phyloP scores from a whole-genome alignment of 30 jellyfish, hydroid and myxozoan species.

The Chironex yamaguchii region DNA sequence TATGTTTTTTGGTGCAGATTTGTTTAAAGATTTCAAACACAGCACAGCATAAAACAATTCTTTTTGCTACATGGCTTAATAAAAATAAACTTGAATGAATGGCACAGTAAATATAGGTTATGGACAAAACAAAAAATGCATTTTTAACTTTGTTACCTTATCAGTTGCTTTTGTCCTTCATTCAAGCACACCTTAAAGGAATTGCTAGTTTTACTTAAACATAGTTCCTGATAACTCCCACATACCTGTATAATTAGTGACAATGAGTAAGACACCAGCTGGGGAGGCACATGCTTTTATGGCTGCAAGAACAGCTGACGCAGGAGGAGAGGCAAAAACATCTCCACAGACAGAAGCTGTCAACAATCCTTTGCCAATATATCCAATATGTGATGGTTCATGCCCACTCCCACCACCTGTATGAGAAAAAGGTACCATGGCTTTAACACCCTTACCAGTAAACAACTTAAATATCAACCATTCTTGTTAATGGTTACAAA shows the following conservation, averaged over 20 bases:
- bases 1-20: too few relatives aligned
- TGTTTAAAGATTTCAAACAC: too few relatives aligned
- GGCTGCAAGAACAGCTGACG: slow-evolving; percentile 84
- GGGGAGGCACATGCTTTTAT: slow-evolving; percentile 81
- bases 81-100: too few relatives aligned
- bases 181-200: too few relatives aligned
- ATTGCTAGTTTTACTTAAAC: too few relatives aligned
- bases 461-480: neutral
- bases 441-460: neutral
- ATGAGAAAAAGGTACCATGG: neutral
- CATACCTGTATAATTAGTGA: slow-evolving; percentile 85
- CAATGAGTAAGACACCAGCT: slow-evolving; percentile 91
- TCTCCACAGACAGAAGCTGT: slow-evolving; percentile 98
- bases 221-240: too few relatives aligned
- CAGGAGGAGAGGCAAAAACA: slow-evolving; percentile 94
- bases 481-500: neutral
- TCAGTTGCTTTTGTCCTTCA: too few relatives aligned
- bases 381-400: slow-evolving; percentile 97
- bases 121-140: too few relatives aligned
- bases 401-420: slow-evolving; percentile 99
- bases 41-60: too few relatives aligned
- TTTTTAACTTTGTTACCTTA: too few relatives aligned
- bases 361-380: slow-evolving; percentile 93
- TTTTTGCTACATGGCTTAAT: too few relatives aligned
- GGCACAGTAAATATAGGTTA: too few relatives aligned